Percentiles rank a stretch among this genome's conserved stretches.
Evolutionary conservation across 1,140 invertebrate species (phyloP).

Genomic region (Epicauta chinensis): DNA sequence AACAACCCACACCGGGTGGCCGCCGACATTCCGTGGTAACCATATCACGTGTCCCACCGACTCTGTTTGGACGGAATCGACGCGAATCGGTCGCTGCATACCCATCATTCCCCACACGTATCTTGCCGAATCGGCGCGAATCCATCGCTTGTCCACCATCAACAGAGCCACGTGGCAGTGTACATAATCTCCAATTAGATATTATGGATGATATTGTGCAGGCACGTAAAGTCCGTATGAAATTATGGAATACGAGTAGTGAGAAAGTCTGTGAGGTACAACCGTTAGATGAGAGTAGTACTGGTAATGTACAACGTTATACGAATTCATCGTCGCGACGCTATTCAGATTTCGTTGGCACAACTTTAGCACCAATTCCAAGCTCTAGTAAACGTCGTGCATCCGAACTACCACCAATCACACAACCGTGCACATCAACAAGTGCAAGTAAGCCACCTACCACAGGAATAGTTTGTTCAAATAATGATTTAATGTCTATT

Average conservation of each 20-base stretch:
- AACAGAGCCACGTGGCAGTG: conserved; percentile 61
- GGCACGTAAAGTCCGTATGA: conserved; percentile 71
- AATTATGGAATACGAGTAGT: conserved; percentile 72
- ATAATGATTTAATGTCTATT: conserved; percentile 71
- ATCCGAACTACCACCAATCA: conserved; percentile 56
- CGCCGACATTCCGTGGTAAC: conserved; percentile 77
- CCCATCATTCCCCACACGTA: conserved; percentile 44
- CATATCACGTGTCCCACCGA: conserved; percentile 68
- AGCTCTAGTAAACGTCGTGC: conserved; percentile 50
- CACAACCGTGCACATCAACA: conserved; percentile 34
- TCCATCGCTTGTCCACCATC: conserved; percentile 55
- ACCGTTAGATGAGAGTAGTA: conserved; percentile 57
- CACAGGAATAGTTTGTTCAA: conserved; percentile 66
- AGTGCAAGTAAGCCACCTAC: conserved; percentile 32
- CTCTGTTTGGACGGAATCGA: conserved; percentile 65
- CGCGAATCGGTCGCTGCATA: conserved; percentile 74
- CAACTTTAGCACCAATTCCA: conserved; percentile 48
- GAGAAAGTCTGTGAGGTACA: conserved; percentile 77
- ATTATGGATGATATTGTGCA: conserved; percentile 84
- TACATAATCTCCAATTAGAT: conserved; percentile 74
- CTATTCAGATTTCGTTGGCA: conserved; percentile 64
- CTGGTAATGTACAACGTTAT: conserved; percentile 51
- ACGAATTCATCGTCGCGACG: conserved; percentile 48
- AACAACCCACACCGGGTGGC: conserved; percentile 61
- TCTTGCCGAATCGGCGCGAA: conserved; percentile 45